Base-by-base conservation (phyloP, 2,113 vertebrate species). In the Dipodomys merriami region DNA sequence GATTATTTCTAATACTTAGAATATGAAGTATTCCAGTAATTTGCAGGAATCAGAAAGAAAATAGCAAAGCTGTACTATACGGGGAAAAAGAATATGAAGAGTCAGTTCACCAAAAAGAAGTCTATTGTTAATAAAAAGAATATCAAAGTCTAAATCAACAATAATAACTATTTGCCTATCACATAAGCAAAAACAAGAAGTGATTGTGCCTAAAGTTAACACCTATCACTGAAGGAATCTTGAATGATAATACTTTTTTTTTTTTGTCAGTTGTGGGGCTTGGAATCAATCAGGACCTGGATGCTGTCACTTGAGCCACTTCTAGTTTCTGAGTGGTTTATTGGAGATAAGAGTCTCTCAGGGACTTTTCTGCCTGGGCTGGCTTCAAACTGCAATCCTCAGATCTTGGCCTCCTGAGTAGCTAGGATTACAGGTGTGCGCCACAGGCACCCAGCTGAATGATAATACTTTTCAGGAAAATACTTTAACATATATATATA, bases 21-120 rank as follows among this genome's bases (percentile, higher is more conserved):
- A 82, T 84, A 19, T 39, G 79, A 86, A 57, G 68, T 84, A 73
- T 60, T 88, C 85, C 82, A 91, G 90, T 8, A 83, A 93, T 91
- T 83, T 60, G 8, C 13, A 93, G 33, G 83, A 89, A 89, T 94
- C 16, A 78, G 5, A 64, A 88, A 86, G 46, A 87, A 84, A 81
- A 85, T 68, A 76, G 46, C 15, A 23, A 73, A 90, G 57, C 19
- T 78, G 60, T 30, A 88, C 2, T 71, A 91, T 82, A 23, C 76
- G 76, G 9, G 39, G 44, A 71, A 91, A 79, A 86, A 83, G n/a
- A 74, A 88, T 65, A 83, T 46, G 1, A 91, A 76, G 7, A 81
- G 69, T 18, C 83, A 74, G 46, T 9, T 86, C 25, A 73, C 33
- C 20, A 49, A 71, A 71, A 64, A 84, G 5, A 81, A 81, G 12